These are phyloP conservation scores for Brachypodius melanocephalos DNA, from an alignment of 2,113 vertebrate species.

Conservation along the genomic window DNA sequence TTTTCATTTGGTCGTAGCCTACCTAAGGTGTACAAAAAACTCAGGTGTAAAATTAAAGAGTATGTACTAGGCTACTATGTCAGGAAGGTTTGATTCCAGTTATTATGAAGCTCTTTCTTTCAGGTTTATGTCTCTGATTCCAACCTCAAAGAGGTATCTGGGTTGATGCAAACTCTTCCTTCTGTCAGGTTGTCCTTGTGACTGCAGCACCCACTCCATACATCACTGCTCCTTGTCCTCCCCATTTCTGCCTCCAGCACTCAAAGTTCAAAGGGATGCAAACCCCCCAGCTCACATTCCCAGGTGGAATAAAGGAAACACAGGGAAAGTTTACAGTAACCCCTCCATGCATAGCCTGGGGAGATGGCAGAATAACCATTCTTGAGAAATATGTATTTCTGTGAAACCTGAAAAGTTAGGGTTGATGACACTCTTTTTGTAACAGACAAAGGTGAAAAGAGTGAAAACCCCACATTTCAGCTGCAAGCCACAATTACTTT, in stretches of 20 bases:
- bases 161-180: not conserved
- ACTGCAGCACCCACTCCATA: rapidly evolving
- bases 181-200: not conserved
- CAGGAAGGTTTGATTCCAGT: not conserved
- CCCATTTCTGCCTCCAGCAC: not conserved
- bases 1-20: not conserved
- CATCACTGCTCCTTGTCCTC: not conserved
- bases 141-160: not conserved
- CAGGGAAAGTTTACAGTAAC: not conserved
- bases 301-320: not conserved
- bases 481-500: not conserved
- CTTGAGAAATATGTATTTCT: not conserved
- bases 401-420: not conserved
- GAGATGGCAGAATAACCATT: not conserved
- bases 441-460: not conserved
- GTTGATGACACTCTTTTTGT: not conserved
- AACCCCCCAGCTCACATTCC: not conserved
- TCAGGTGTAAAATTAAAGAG: not conserved
- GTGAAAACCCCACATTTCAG: not conserved
- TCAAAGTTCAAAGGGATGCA: not conserved
- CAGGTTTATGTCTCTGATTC: not conserved
- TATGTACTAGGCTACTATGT: not conserved
- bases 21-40: not conserved
- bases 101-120: not conserved
- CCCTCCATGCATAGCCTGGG: not conserved